Evolutionary conservation across 2,888 invertebrate species (phyloP), one percentile per base, ranked within the genome.

Genomic region (Elmis aenea): DNA sequence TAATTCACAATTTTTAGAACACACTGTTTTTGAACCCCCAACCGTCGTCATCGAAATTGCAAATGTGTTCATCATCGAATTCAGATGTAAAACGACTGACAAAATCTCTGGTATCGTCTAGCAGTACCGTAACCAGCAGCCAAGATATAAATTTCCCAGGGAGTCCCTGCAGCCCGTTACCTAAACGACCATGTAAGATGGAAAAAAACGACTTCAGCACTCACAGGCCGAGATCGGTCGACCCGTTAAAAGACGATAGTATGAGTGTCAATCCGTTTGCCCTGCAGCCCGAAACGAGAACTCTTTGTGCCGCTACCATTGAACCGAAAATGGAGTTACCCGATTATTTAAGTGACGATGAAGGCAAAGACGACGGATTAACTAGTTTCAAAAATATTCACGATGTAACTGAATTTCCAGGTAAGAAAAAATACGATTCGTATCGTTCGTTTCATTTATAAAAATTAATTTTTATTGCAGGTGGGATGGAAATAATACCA

Each of bases 291-390:
- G 59, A 61, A 18, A 45, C 46, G 30, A 26, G 9, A 26, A 12
- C 12, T 11, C 26, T 2, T 11, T 5, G 8, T 18, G 18, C 5
- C 8, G 8, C 8, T 8, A 23, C 18, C 13, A 9, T 44, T 5
- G 29, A 40, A 20, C 44, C 44, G 2, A 44, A 44, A 36, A 12
- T 37, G 8, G 50, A 38, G 52, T 40, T 81, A 51, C 79, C 82
- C 60, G 83, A 83, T 65, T 83, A 75, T 66, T 75, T 74, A 46
- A 83, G 82, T 60, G 83, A 83, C 58, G 82, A 82, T 51, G 83
- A 81, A 27, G 51, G 48, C 15, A 46, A 52, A 30, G 59, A 58
- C 26, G 59, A 50, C 26, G 49, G 44, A 10, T 47, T 42, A 13
- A 39, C 54, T n/a, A 54, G 52, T 46, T 61, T 58, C 41, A 61